A percentile compares a stretch with the other conserved stretches of the same genome.
Evolutionary conservation across 2,797 vertebrate species (phyloP).

Genomic region (Tympanoctomys barrerae): DNA sequence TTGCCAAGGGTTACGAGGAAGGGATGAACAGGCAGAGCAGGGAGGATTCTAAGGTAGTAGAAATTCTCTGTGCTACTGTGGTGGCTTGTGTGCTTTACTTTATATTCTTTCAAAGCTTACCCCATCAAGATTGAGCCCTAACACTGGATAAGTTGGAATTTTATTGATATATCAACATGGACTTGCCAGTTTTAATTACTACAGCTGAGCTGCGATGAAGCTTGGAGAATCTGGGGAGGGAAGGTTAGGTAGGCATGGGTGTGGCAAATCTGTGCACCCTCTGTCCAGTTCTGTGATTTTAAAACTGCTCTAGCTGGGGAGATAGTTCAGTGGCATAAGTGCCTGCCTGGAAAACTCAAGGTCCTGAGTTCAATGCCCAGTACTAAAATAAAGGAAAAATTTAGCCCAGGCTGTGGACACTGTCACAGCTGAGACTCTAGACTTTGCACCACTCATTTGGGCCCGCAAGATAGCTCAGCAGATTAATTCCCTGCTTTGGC

Average conservation of each 20-base stretch:
- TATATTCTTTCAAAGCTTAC: neutral
- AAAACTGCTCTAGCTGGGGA: neutral
- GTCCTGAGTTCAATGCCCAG: too few species aligned
- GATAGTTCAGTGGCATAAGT: too few species aligned
- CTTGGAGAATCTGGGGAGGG: neutral
- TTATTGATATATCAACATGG: neutral
- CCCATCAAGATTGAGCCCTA: neutral
- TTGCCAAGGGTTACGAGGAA: neutral
- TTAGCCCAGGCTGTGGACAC: too few species aligned
- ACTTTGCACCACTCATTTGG: too few species aligned
- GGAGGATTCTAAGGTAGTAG: neutral
- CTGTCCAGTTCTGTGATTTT: slow-evolving; percentile 11
- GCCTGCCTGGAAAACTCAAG: too few species aligned
- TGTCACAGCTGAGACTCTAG: too few species aligned
- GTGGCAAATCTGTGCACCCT: neutral
- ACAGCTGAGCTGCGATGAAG: neutral
- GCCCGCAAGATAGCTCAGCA: too few species aligned
- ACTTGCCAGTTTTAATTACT: neutral
- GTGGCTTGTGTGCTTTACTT: neutral
- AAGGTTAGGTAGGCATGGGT: neutral
- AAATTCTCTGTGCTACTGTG: neutral
- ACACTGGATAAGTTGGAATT: neutral
- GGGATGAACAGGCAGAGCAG: neutral
- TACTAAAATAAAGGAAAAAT: too few species aligned
- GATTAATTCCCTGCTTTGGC: too few species aligned